These are phyloP conservation scores for Caenorhabditis macrosperma DNA, from an alignment of 2,888 invertebrate genomes.

Conservation along the genomic window DNA sequence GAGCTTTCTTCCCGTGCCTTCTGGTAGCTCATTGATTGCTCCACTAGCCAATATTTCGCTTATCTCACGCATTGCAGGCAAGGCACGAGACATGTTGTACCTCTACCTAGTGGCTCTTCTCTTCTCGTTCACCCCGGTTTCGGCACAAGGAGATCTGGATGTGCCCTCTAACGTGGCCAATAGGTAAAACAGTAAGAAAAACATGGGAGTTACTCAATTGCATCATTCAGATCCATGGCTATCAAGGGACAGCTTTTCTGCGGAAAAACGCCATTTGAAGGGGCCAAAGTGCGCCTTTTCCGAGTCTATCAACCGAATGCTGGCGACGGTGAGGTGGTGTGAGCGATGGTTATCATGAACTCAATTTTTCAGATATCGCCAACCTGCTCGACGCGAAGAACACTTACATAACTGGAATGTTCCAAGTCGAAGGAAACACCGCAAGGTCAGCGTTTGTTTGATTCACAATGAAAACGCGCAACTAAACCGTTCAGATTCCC, in stretches of 20 bases:
- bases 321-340: conserved; percentile 48
- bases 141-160: conserved; percentile 50
- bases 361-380: conserved; percentile 50
- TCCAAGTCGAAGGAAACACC: conserved; percentile 65
- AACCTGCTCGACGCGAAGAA: conserved; percentile 59
- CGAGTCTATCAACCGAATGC: conserved; percentile 59
- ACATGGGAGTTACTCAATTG: no score
- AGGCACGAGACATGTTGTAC: conserved; percentile 36
- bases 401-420: conserved; percentile 64
- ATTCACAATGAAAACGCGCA: neutral
- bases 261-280: conserved; percentile 61
- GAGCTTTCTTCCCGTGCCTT: conserved; percentile 16
- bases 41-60: conserved; percentile 9
- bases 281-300: conserved; percentile 63
- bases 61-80: conserved; percentile 38
- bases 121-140: conserved; percentile 4
- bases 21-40: conserved; percentile 31
- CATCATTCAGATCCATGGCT: conserved; percentile 57
- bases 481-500: conserved; percentile 47
- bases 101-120: conserved; percentile 30
- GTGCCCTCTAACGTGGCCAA: conserved; percentile 62
- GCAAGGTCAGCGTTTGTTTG: conserved; percentile 24
- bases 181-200: conserved; percentile 50
- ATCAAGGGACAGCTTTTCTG: conserved; percentile 66
- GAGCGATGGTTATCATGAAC: neutral